Percentiles rank a stretch among this genome's conserved stretches.
Conservation (phyloP, 2,113 vertebrate genomes). For the Tylochromis polylepis region DNA sequence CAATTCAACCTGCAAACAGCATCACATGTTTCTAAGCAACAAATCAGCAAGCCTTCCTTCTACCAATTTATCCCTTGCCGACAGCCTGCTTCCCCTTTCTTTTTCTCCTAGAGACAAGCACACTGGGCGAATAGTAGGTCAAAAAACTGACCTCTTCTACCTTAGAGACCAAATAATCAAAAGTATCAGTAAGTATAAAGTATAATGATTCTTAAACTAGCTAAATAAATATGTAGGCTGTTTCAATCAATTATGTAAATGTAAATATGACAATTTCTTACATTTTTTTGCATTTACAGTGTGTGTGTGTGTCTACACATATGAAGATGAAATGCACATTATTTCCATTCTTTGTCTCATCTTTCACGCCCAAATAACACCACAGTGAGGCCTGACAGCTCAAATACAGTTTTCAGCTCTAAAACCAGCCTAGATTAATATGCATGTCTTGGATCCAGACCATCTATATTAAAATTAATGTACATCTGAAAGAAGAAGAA, state of each 20-base stretch:
- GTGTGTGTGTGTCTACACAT: not conserved
- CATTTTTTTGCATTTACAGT: not conserved
- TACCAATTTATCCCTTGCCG: slow-evolving; percentile 23
- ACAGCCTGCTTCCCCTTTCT: not conserved
- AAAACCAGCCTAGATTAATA: not conserved
- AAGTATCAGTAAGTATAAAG: not conserved
- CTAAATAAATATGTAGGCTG: not conserved
- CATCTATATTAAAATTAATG: not conserved
- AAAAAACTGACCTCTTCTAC: not conserved
- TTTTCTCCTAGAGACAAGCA: not conserved
- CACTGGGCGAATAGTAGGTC: not conserved
- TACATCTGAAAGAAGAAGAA: not conserved
- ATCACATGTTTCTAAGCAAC: slow-evolving; percentile 36
- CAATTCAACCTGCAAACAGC: not conserved
- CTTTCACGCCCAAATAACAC: not conserved
- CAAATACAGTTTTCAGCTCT: not conserved
- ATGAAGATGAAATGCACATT: not conserved
- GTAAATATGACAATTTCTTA: not conserved
- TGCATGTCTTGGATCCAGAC: not conserved
- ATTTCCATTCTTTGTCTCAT: not conserved
- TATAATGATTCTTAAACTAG: not conserved
- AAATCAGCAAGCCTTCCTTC: slow-evolving; percentile 26
- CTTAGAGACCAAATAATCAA: not conserved
- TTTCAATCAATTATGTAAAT: not conserved
- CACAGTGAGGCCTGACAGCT: not conserved